A percentile compares a stretch with the other conserved stretches of the same genome.
Conservation (phyloP, 2,888 invertebrate species). For the Hemithea aestivaria region DNA sequence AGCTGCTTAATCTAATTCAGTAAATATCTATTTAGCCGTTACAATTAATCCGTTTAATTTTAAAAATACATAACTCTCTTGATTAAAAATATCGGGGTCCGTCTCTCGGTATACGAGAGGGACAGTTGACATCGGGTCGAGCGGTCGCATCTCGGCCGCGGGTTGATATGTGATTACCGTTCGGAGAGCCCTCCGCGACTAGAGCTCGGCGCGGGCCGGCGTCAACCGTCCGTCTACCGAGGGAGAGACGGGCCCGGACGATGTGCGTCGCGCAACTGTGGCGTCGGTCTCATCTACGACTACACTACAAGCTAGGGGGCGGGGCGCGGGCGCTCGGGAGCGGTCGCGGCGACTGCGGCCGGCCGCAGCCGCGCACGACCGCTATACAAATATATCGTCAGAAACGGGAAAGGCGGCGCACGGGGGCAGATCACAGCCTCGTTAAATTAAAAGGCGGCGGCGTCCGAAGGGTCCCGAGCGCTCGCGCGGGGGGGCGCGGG, state of each 20-base stretch:
- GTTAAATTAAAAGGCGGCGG: constrained; percentile 11
- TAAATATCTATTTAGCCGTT: constrained; percentile 8
- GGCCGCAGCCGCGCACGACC: too few species aligned
- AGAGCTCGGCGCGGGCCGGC: too few species aligned
- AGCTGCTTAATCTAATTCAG: constrained; percentile 7
- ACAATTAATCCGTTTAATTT: background rate
- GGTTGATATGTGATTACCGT: too few species aligned
- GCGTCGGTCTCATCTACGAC: too few species aligned
- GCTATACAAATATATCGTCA: constrained; percentile 6
- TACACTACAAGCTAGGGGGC: too few species aligned
- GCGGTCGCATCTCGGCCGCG: too few species aligned
- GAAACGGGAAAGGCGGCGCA: constrained; percentile 7
- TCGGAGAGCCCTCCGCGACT: too few species aligned
- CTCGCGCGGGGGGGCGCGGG: constrained; percentile 1
- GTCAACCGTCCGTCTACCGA: too few species aligned
- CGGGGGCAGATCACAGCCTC: constrained; percentile 5
- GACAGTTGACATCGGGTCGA: too few species aligned
- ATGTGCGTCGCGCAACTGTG: too few species aligned
- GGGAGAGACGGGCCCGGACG: too few species aligned
- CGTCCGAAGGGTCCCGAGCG: constrained; percentile 15
- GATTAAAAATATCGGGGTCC: constrained; percentile 1
- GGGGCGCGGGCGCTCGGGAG: constrained; percentile 6
- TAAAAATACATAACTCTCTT: constrained; percentile 5
- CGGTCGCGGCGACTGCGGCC: constrained; percentile 1
- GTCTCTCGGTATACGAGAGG: too few species aligned